Percentiles rank a stretch among this genome's conserved stretches.
Evolutionary conservation across 2,797 vertebrate genomes (phyloP).

Genomic region (Melopsittacus undulatus): DNA sequence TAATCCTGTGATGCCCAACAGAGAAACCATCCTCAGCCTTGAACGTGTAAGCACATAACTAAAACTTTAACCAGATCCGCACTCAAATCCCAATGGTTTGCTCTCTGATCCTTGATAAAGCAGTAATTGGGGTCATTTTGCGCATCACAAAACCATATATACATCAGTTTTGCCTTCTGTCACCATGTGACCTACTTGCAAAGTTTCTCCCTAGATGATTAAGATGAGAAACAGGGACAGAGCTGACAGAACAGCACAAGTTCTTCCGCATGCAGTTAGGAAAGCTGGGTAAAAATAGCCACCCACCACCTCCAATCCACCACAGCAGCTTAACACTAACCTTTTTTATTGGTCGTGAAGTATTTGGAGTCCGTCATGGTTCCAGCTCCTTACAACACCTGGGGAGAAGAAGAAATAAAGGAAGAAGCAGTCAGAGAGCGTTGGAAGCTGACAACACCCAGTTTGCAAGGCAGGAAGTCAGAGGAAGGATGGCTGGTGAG

Average conservation of each 20-base stretch:
- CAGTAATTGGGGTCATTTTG: not conserved
- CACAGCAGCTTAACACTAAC: conserved; percentile 71
- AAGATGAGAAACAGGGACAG: conserved; percentile 41
- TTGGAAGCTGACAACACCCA: not conserved
- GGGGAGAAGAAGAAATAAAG: not conserved
- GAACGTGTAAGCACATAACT: not conserved
- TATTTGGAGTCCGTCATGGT: conserved; percentile 99
- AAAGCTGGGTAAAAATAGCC: conserved; percentile 37
- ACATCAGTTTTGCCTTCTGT: conserved; percentile 3
- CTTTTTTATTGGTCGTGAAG: conserved; percentile 99
- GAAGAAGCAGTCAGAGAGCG: not conserved
- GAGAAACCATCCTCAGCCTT: not conserved
- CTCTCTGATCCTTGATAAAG: not conserved
- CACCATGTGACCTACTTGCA: conserved; percentile 37
- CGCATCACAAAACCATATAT: fast-evolving
- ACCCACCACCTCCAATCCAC: not conserved
- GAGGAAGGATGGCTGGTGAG: fast-evolving
- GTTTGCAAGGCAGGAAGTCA: not conserved
- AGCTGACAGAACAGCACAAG: conserved; percentile 23
- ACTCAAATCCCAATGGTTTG: not conserved
- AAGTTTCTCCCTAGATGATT: conserved; percentile 44
- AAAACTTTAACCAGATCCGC: not conserved
- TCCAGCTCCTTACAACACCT: conserved; percentile 78
- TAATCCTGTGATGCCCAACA: not conserved
- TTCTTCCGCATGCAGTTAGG: not conserved